Base-by-base conservation (phyloP, 2,888 invertebrate species). In the Rhyacophila evoluta region DNA sequence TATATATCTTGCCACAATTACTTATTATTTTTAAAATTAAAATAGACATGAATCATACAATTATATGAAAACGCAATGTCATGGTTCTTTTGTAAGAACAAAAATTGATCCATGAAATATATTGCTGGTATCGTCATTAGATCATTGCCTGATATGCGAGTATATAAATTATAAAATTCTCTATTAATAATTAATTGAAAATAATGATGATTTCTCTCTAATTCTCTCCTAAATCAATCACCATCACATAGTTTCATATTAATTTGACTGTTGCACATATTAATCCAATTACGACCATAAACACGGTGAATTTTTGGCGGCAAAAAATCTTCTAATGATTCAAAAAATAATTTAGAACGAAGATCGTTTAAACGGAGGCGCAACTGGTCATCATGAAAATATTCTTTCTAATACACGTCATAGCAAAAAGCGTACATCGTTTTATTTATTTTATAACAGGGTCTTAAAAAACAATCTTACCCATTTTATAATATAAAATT, bases 321-420 rank as follows among this genome's bases (percentile, higher is more conserved):
- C 69, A 69, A 55, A 55, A 55, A 55, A 55, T 25, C 19, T 10
- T 19, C 55, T 55, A 55, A 55, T 55, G 55, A 55, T 55, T 19
- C 55, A 10, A 55, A 19, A 55, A 19, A 55, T 55, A 55, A 55
- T 55, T 69, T 36, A 36, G 33, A 71, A 29, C 36, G 71, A 36
- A 4, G 36, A 36, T 71, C 71, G 36, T 71, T 71, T 71, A 71
- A 71, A 71, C 36, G 71, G 71, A 71, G 36, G 71, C 71, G 71
- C 28, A 36, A 12, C 12, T 15, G 33, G 36, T 71, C 71, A 71
- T 71, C 36, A 71, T 33, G 25, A 29, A 37, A n/a, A 36, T 36
- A n/a, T 33, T 29, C 71, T 71, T 36, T 15, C 71, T 33, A 71
- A 71, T 36, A 71, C 71, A 36, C 15, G 33, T 25, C 55, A 55